phyloP scores from a whole-genome alignment of 37 sponge, comb jelly and placozoan species.

The Cliona cf. orientalis region DNA sequence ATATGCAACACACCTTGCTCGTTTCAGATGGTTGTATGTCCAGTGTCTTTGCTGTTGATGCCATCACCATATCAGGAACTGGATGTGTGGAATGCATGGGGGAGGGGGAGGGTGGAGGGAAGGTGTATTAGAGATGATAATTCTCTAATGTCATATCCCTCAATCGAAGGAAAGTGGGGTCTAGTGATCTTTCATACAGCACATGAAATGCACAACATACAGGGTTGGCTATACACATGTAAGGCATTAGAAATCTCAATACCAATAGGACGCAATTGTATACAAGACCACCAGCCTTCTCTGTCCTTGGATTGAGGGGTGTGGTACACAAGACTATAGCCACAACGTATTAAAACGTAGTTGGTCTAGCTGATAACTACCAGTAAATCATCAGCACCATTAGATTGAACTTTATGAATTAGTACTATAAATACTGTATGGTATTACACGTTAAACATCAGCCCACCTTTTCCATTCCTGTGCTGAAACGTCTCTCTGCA shows the following conservation, averaged over 20 bases:
- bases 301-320: too few relatives aligned
- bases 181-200: not conserved
- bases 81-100: not conserved
- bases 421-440: too few relatives aligned
- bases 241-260: not conserved
- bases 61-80: constrained; percentile 52
- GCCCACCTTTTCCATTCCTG: constrained; percentile 49
- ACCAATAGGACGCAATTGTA: not conserved
- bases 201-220: not conserved
- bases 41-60: constrained; percentile 42
- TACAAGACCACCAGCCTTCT: not conserved
- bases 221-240: not conserved
- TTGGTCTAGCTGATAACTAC: too few relatives aligned
- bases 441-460: not conserved
- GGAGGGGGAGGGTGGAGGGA: not conserved
- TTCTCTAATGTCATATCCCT: too few relatives aligned
- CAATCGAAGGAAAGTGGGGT: too few relatives aligned
- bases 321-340: too few relatives aligned
- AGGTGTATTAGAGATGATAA: too few relatives aligned
- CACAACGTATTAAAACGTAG: too few relatives aligned
- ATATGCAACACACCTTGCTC: constrained; percentile 27
- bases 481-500: constrained; percentile 40
- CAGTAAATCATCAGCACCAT: too few relatives aligned
- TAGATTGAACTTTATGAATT: too few relatives aligned
- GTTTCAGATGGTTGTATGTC: constrained; percentile 55